Base-by-base conservation (phyloP, 2,888 invertebrate genomes). In the Diarsia rubi region DNA sequence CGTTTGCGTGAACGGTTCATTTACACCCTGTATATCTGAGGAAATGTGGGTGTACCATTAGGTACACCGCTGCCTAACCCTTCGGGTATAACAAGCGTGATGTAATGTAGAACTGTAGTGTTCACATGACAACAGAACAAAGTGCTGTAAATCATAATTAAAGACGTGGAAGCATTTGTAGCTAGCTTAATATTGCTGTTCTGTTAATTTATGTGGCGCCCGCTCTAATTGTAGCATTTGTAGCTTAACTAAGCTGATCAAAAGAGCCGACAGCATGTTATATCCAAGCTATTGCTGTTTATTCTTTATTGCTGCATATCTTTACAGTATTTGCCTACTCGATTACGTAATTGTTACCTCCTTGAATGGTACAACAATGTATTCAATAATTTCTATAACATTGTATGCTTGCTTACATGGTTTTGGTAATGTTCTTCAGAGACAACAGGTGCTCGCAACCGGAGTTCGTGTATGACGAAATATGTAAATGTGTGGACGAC, bases 191-290 rank as follows among this genome's bases (percentile, higher is more conserved):
- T 64, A 57, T 68, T n/a, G 62, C 49, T 68, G n/a, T 74, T 14
- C 24, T 31, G 27, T 21, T 52, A 82, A 73, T 82, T 75, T 31
- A 67, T 42, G 6, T 75, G 82, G 79, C 75, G 82, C 71, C 73
- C 42, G 24, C 14, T 63, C 60, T 81, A 82, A 75, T 82, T 78
- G 45, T 68, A 64, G 67, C 45, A 59, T 49, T 62, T 67, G 27
- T 69, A 77, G 64, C 59, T 67, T 54, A 69, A 70, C 54, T 4
- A 52, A 70, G 31, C 62, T 71, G 59, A 72, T 67, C 66, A 82
- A 74, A 82, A 45, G 59, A 60, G 14, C 71, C 73, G 69, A 59
- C 14, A 24, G 9, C n/a, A 49, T 81, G n/a, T 44, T 45, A 31
- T 65, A 2, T 68, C 21, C 69, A 66, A 75, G 45, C 57, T 68